Evolutionary conservation across 2,888 invertebrate genomes (phyloP), one percentile per base, ranked within the genome.

Genomic region (Horisme vitalbata): DNA sequence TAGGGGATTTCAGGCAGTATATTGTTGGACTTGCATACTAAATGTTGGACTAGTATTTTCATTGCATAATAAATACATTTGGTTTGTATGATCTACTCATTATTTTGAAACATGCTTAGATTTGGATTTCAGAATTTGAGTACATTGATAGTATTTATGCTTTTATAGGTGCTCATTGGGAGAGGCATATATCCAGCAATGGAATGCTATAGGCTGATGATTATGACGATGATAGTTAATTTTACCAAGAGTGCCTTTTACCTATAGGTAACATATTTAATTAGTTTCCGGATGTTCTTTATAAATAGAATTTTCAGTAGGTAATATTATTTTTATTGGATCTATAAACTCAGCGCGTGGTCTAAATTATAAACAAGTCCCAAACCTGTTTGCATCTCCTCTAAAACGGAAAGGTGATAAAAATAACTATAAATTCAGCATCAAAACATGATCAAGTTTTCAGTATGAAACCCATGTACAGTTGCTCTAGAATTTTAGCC

Each of bases 401-500:
- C 43, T 15, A 44, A 45, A 48, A 41, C 32, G 34, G 31, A 44
- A 8, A 13, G 23, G 13, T 41, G 36, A 41, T 55, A 45, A 49
- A 57, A 52, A 18, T 8, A 30, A 41, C 47, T 49, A 58, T 53
- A 57, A 61, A 46, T 39, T 33, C 37, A 36, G 44, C 32, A 43
- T 13, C 10, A 18, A 32, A 45, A 24, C 11, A 23, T 31, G 3
- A 31, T 21, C 9, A 12, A 38, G 21, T 38, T 38, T 38, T 38
- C 23, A 33, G 38, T 28, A 14, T 15, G 27, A 41, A 41, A 43
- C 48, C 38, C 28, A 47, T 44, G 52, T 51, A 33, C n/a, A 32
- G 45, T 48, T 46, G 47, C 47, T 38, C 47, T 45, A 54, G 52
- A 49, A 59, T 12, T 15, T 23, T 35, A 59, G 59, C 68, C 68